phyloP scores from a whole-genome alignment of 2,888 invertebrate genomes.

The Cantharis flavilabris region DNA sequence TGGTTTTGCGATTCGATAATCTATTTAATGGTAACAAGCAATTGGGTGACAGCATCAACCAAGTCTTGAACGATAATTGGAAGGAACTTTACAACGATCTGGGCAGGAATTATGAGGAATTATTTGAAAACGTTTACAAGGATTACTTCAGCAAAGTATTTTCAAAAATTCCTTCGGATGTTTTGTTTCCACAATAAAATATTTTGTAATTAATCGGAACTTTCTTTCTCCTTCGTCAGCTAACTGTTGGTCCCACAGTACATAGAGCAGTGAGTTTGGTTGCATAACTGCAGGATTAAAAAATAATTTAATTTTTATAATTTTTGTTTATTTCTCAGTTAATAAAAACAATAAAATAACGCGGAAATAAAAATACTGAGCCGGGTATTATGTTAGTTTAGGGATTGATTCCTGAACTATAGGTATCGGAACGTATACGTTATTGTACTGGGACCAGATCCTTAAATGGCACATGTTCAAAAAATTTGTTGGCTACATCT shows the following conservation, averaged over 20 bases:
- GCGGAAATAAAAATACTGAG: too few relatives aligned
- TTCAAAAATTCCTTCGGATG: constrained; percentile 57
- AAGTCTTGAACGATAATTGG: constrained; percentile 70
- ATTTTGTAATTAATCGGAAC: background rate
- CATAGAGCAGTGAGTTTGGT: too few relatives aligned
- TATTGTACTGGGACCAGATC: background rate
- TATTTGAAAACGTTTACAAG: constrained; percentile 59
- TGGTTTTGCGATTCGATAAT: constrained; percentile 62
- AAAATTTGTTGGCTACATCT: background rate
- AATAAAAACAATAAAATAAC: too few relatives aligned
- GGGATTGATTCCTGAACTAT: too few relatives aligned
- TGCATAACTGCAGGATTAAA: too few relatives aligned
- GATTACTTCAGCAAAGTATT: background rate
- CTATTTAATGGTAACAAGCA: constrained; percentile 66
- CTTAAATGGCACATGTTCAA: background rate
- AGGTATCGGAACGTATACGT: too few relatives aligned
- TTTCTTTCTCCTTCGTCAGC: too few relatives aligned
- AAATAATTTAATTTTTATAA: too few relatives aligned
- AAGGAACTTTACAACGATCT: constrained; percentile 69
- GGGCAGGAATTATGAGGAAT: constrained; percentile 66
- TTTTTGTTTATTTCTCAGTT: too few relatives aligned
- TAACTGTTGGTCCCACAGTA: too few relatives aligned
- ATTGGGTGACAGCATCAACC: constrained; percentile 68
- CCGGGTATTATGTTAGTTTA: too few relatives aligned
- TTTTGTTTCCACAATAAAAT: background rate